Evolutionary conservation across 2,113 vertebrate species (phyloP).

Genomic region (Chaetorhynchus papuensis): DNA sequence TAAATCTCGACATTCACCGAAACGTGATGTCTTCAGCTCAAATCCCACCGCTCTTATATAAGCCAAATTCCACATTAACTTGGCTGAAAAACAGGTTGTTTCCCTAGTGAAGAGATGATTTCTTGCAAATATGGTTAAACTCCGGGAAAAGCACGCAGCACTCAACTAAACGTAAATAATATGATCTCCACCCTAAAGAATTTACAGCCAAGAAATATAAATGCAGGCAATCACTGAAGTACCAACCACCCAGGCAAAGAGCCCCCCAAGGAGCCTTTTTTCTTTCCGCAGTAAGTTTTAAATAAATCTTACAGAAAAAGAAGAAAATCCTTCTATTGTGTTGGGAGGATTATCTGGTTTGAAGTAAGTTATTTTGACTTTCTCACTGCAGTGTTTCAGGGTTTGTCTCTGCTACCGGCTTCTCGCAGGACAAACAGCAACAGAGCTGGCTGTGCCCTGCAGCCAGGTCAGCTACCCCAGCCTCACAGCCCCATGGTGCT

Average conservation of each 20-base stretch:
- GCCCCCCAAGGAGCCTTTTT: background rate
- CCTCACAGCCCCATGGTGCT: background rate
- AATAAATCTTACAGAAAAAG: background rate
- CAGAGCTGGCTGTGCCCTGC: background rate
- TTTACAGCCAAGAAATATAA: background rate
- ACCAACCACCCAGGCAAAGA: background rate
- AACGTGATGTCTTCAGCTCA: background rate
- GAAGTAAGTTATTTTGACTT: background rate
- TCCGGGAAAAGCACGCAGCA: background rate
- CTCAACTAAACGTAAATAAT: background rate
- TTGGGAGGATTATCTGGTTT: background rate
- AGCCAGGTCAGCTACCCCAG: background rate
- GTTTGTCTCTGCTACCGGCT: background rate
- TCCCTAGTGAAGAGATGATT: background rate
- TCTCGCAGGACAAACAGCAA: background rate
- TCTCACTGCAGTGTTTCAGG: background rate
- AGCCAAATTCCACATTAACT: background rate
- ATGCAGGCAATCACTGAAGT: background rate
- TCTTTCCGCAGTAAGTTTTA: background rate
- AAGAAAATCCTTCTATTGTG: background rate
- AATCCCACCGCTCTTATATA: background rate
- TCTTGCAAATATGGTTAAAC: background rate
- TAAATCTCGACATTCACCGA: background rate
- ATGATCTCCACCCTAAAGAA: background rate
- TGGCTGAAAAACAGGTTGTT: background rate